These are phyloP conservation scores for Dasypogon diadema DNA, from an alignment of 2,888 invertebrate species.

Conservation along the genomic window DNA sequence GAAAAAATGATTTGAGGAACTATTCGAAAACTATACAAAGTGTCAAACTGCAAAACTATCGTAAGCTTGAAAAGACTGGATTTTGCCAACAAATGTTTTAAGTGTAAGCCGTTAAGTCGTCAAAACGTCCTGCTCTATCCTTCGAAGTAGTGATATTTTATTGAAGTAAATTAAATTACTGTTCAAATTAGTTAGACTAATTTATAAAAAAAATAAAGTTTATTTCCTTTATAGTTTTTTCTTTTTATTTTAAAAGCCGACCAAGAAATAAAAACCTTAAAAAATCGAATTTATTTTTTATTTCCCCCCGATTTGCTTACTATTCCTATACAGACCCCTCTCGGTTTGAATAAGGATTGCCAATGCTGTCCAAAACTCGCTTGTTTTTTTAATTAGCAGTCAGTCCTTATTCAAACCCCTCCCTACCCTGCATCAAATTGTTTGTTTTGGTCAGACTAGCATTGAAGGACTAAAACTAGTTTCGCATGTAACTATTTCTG, in stretches of 20 bases:
- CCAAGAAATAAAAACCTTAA: slow-evolving; percentile 8
- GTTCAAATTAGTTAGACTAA: slow-evolving; percentile 43
- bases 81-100: neutral
- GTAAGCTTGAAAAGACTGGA: slow-evolving; percentile 2
- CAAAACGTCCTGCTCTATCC: slow-evolving; percentile 24
- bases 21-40: neutral
- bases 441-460: too few species aligned
- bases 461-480: too few species aligned
- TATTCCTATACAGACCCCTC: neutral
- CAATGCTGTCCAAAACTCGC: too few species aligned
- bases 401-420: too few species aligned
- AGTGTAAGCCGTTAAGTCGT: neutral
- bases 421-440: too few species aligned
- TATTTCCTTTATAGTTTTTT: slow-evolving; percentile 28
- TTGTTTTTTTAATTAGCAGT: too few species aligned
- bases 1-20: too few species aligned
- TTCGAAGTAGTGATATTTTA: slow-evolving; percentile 40
- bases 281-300: slow-evolving; percentile 7
- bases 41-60: neutral
- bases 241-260: slow-evolving; percentile 30
- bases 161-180: slow-evolving; percentile 21
- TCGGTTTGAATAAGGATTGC: neutral
- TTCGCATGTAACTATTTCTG: slow-evolving; percentile 16
- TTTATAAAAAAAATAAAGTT: slow-evolving; percentile 31
- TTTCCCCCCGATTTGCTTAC: neutral